Base-by-base conservation (phyloP, 2,113 vertebrate species). In the Agapornis roseicollis region DNA sequence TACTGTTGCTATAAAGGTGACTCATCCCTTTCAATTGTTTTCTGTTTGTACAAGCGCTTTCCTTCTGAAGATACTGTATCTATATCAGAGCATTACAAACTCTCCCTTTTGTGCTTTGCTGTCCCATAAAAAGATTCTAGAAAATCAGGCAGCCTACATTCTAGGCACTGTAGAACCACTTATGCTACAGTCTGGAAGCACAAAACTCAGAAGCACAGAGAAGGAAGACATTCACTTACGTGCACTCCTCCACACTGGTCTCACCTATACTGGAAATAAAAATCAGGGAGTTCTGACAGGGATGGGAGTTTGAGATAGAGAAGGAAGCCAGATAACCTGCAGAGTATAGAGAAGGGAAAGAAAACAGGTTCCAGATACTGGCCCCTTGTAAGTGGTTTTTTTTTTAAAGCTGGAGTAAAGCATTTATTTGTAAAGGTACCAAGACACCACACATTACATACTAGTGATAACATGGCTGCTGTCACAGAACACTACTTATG, bases 401-500 rank as follows among this genome's bases (percentile, higher is more conserved):
- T 64, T 68, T 50, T 42, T 37, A 23, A 85, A 87, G 44, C 18
- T 41, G 49, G 11, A 58, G 8, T 39, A 63, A 80, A 29, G 46
- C 13, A 27, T 42, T 69, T 39, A 25, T 42, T 17, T 69, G n/a
- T 41, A 65, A 49, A 52, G n/a, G 66, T 29, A 33, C 11, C 28
- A 24, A 7, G 41, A 42, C 2, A 61, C 4, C 37, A 70, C 3
- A 18, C 42, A 7, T 9, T 16, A 31, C 37, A 23, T 19, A 2
- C 37, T 1, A 46, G 10, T 2, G 33, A 29, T 18, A 46, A 27
- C 65, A 49, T 2, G 3, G 76, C 44, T 49, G 58, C 42, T 77
- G 58, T 52, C 73, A 72, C 24, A 64, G 41, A 35, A 28, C 2
- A 0, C 17, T 29, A 42, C 44, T 9, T 28, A 17, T 0, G 8